Base-by-base conservation (phyloP, 1,140 invertebrate genomes). In the Leptinotarsa texana region DNA sequence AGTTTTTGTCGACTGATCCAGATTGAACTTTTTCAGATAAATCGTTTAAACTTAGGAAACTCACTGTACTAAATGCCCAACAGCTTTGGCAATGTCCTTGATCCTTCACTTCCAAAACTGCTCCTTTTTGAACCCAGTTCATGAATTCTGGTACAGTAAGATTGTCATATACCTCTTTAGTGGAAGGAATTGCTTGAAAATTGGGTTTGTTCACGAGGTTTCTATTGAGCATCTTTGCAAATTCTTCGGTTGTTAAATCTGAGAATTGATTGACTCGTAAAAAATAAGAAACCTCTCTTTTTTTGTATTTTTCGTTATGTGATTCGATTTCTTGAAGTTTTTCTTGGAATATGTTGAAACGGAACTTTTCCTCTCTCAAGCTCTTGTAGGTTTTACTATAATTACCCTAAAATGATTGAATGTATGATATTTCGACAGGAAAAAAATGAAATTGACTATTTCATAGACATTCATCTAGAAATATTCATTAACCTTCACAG, bases 211-310 rank as follows among this genome's bases (percentile, higher is more conserved):
- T 13, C 27, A 17, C 66, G 1, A 21, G n/a, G 42, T 33, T 70
- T 15, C 21, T 18, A 8, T 49, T 70, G 33, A 70, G 33, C 47
- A 70, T 51, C 15, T 74, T n/a, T 11, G 18, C n/a, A 85, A 96
- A 95, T 86, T 97, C 95, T 78, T 94, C 91, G 83, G 91, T 91
- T 76, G 95, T 88, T 92, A 96, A 88, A 87, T 97, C 95, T 63
- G 91, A 90, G 85, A 92, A 96, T 82, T 95, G 91, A 85, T 96
- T 96, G 79, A 95, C 83, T 51, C 84, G 88, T 75, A 95, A 81
- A 80, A 89, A 90, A 85, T 88, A 96, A 17, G 86, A 82, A 47
- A 90, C 88, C 75, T 89, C 79, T 0, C 94, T 94, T 66, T 86
- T 81, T 77, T 91, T 89, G 82, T 86, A 94, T 69, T 87, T 85